Conservation (phyloP, 2,888 invertebrate genomes). For the Hymenopus coronatus region DNA sequence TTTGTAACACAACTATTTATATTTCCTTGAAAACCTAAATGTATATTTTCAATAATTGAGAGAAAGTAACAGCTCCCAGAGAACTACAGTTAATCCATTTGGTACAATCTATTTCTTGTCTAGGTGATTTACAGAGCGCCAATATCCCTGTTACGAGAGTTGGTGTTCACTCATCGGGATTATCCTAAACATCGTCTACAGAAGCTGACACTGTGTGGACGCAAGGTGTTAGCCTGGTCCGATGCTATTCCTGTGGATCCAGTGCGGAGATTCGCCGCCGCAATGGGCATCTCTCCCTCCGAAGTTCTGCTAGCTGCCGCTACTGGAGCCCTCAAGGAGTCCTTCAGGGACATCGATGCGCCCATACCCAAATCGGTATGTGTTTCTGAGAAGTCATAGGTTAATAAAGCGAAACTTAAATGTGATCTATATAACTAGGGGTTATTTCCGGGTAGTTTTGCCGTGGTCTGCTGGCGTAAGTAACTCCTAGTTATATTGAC, state of each 20-base stretch:
- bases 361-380: constrained; percentile 52
- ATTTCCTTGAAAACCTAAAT: too few relatives aligned
- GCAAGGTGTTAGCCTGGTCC: constrained; percentile 73
- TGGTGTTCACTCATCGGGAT: constrained; percentile 19
- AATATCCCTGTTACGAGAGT: constrained; percentile 54
- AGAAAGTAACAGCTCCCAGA: too few relatives aligned
- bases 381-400: too few relatives aligned
- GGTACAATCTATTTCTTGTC: neutral
- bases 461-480: too few relatives aligned
- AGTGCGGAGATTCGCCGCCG: constrained; percentile 57
- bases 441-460: too few relatives aligned
- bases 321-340: constrained; percentile 62
- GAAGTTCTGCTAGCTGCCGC: constrained; percentile 57
- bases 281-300: constrained; percentile 58
- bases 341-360: constrained; percentile 53
- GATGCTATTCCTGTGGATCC: constrained; percentile 58
- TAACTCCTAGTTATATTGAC: too few relatives aligned
- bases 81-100: too few relatives aligned
- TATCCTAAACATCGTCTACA: constrained; percentile 52
- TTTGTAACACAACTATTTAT: neutral
- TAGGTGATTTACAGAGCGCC: constrained; percentile 51
- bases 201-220: constrained; percentile 65
- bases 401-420: too few relatives aligned
- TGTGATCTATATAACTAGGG: too few relatives aligned
- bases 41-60: too few relatives aligned